phyloP scores from a whole-genome alignment of 2,797 vertebrate genomes.

The Manis pentadactyla region DNA sequence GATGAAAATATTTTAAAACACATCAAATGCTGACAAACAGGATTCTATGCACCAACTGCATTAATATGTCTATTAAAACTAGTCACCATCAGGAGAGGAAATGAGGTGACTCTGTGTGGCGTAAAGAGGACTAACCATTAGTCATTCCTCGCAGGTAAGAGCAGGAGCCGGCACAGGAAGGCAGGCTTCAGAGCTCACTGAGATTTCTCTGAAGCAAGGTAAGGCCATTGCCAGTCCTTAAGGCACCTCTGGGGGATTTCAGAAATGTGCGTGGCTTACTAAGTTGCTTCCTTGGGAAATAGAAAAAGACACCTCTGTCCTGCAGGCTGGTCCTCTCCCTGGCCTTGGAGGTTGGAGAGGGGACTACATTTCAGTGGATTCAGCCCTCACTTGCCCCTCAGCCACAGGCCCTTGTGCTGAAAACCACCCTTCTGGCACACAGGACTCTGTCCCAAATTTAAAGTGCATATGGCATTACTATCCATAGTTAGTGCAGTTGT shows the following conservation, averaged over 20 bases:
- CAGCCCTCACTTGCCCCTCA: background rate
- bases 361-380: background rate
- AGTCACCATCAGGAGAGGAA: background rate
- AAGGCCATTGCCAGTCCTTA: background rate
- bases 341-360: background rate
- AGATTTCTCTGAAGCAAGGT: background rate
- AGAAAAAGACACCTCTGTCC: background rate
- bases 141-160: background rate
- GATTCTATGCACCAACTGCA: background rate
- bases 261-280: background rate
- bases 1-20: constrained; percentile 33
- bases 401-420: background rate
- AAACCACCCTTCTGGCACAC: background rate
- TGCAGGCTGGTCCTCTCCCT: background rate
- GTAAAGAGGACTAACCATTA: background rate
- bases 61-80: background rate
- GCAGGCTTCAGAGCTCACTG: background rate
- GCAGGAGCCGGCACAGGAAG: background rate
- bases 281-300: background rate
- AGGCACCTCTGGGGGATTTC: background rate
- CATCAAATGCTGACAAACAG: background rate
- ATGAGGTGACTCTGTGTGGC: rapidly evolving
- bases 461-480: background rate
- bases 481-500: background rate
- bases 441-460: background rate